Evolutionary conservation across 2,797 vertebrate species (phyloP).

Genomic region (Chaunax sp.): DNA sequence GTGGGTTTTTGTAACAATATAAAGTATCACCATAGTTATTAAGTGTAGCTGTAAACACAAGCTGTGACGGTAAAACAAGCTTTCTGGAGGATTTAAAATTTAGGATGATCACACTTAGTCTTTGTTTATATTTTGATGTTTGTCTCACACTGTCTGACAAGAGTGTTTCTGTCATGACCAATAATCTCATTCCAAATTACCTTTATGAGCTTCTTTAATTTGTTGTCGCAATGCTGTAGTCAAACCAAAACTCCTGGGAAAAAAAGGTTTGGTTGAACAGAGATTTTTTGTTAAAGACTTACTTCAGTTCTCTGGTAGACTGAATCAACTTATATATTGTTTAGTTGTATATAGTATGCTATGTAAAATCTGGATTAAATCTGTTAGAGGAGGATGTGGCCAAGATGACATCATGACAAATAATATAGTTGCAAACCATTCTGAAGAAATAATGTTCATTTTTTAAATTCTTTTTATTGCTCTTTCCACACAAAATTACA

Average conservation of each 20-base stretch:
- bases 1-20: background rate
- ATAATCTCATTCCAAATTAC: constrained; percentile 65
- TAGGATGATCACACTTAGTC: background rate
- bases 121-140: background rate
- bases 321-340: too few relatives aligned
- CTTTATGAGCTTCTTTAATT: constrained; percentile 69
- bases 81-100: background rate
- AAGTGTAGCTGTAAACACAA: background rate
- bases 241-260: constrained; percentile 80
- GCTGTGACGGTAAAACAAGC: background rate
- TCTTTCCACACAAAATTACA: background rate
- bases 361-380: too few relatives aligned
- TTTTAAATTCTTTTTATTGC: too few relatives aligned
- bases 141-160: background rate
- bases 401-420: background rate
- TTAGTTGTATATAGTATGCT: too few relatives aligned
- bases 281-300: too few relatives aligned
- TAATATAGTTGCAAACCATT: background rate
- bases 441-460: background rate
- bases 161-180: background rate
- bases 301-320: background rate
- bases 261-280: background rate
- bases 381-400: too few relatives aligned
- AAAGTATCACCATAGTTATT: rapidly evolving
- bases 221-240: constrained; percentile 73